A percentile compares a stretch with the other conserved stretches of the same genome.
phyloP scores from a whole-genome alignment of 2,797 vertebrate genomes.

The Zalophus californianus region DNA sequence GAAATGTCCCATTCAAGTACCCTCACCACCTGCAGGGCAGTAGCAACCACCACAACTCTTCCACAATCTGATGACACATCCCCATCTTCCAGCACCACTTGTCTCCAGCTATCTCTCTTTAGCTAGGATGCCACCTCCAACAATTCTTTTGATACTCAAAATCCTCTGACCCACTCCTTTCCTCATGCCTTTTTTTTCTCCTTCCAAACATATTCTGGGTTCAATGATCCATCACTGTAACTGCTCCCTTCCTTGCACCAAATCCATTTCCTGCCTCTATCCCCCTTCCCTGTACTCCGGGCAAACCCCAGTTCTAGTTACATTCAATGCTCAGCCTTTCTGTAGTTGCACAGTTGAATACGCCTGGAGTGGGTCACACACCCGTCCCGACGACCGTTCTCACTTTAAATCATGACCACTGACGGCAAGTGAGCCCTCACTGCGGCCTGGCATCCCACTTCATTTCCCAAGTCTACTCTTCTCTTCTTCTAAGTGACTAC shows the following conservation, averaged over 20 bases:
- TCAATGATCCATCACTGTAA: background rate
- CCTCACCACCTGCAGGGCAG: background rate
- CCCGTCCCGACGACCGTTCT: background rate
- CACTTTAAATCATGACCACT: background rate
- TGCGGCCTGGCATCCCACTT: background rate
- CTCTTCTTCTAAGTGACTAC: background rate
- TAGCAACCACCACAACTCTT: no score
- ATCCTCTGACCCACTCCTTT: background rate
- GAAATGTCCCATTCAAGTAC: background rate
- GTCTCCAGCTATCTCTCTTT: background rate
- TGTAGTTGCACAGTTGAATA: background rate
- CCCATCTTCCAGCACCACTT: background rate
- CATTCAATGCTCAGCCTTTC: background rate
- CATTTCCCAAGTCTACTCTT: background rate
- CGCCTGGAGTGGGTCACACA: background rate
- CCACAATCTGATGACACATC: background rate
- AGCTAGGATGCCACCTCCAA: background rate
- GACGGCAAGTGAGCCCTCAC: background rate
- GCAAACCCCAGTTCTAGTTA: background rate
- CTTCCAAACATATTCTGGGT: background rate
- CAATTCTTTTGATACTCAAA: background rate
- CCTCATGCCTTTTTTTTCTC: background rate
- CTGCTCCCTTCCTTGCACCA: background rate
- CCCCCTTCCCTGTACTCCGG: background rate
- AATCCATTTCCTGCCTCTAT: background rate